Percentiles rank a stretch among this genome's conserved stretches.
phyloP scores from a whole-genome alignment of 2,888 invertebrate genomes.

The Zygothrica quintamaculata region DNA sequence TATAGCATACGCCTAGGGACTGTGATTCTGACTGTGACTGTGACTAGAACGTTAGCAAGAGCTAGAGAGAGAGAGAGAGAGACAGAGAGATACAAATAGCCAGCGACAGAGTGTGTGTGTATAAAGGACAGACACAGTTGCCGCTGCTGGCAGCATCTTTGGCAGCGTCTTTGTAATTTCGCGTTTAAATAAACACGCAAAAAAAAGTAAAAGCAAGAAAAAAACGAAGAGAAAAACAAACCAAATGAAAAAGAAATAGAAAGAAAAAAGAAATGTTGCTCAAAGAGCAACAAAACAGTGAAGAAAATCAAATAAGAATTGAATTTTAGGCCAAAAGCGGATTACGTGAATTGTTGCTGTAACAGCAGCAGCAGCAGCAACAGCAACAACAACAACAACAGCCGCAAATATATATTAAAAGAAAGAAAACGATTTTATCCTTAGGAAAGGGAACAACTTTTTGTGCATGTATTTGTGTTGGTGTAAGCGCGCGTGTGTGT shows the following conservation, averaged over 20 bases:
- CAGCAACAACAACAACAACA: slow-evolving; percentile 24
- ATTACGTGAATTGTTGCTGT: slow-evolving; percentile 68
- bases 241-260: slow-evolving; percentile 33
- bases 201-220: slow-evolving; percentile 17
- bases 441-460: slow-evolving; percentile 38
- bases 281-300: slow-evolving; percentile 43
- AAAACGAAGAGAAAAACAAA: slow-evolving; percentile 17
- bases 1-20: slow-evolving; percentile 18
- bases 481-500: slow-evolving; percentile 12
- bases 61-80: too few relatives aligned
- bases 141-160: slow-evolving; percentile 17
- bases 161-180: slow-evolving; percentile 35
- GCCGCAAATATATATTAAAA: slow-evolving; percentile 45
- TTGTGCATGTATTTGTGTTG: slow-evolving; percentile 9
- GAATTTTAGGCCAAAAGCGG: slow-evolving; percentile 80
- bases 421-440: slow-evolving; percentile 39
- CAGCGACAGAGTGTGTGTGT: too few relatives aligned
- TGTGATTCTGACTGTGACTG: too few relatives aligned
- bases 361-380: slow-evolving; percentile 34
- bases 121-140: slow-evolving; percentile 19
- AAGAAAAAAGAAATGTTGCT: slow-evolving; percentile 24
- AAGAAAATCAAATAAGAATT: slow-evolving; percentile 63
- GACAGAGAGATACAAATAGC: too few relatives aligned
- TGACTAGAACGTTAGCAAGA: too few relatives aligned
- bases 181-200: slow-evolving; percentile 64